Evolutionary conservation across 2,113 vertebrate species (phyloP).

Genomic region (Ceyx melanurus): DNA sequence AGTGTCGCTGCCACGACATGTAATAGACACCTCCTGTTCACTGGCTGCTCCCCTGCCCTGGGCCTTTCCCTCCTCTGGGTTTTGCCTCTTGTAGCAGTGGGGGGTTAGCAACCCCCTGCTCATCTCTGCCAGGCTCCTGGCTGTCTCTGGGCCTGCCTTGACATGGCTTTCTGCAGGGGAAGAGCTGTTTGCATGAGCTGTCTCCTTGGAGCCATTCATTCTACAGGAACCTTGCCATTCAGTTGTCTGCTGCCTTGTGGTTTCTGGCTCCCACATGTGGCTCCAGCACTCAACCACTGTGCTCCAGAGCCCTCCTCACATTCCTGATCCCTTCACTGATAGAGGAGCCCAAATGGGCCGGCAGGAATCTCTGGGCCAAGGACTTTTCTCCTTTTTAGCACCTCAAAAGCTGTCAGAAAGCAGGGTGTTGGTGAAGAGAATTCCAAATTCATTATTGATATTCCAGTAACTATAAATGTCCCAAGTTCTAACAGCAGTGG

Average conservation of each 20-base stretch:
- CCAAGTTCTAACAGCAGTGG: background rate
- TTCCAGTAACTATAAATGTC: background rate
- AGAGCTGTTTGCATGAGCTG: background rate
- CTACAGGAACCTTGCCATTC: background rate
- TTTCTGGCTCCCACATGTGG: background rate
- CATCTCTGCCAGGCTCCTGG: background rate
- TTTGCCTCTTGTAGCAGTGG: background rate
- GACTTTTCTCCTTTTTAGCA: background rate
- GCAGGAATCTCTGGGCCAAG: background rate
- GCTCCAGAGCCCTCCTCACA: background rate
- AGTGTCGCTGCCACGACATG: background rate
- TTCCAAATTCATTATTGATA: background rate
- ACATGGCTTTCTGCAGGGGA: background rate
- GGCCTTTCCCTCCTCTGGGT: background rate
- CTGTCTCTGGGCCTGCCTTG: background rate
- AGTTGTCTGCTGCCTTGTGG: background rate
- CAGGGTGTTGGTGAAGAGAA: background rate
- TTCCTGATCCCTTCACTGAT: background rate
- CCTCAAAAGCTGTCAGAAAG: background rate
- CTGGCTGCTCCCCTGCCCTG: background rate
- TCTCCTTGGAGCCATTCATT: background rate
- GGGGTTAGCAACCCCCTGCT: background rate
- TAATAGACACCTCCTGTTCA: too few relatives aligned
- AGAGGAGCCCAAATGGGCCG: background rate
- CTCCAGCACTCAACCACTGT: background rate